Conservation (phyloP, 2,888 invertebrate species). For the Pseudococcus jackbeardsleyi region DNA sequence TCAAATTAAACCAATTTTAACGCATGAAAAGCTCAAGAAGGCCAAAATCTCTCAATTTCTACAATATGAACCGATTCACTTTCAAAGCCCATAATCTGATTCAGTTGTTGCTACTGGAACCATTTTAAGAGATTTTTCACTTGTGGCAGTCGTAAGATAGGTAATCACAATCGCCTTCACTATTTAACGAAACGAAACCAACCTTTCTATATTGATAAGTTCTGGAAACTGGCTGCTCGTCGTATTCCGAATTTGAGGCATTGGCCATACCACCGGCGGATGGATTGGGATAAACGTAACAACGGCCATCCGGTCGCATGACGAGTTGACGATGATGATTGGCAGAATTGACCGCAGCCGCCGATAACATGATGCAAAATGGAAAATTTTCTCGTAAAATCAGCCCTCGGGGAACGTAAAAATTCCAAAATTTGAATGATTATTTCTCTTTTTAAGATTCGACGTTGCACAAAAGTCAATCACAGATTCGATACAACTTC, state of each 20-base stretch:
- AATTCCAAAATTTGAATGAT: not conserved
- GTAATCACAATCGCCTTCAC: too few relatives aligned
- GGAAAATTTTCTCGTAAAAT: not conserved
- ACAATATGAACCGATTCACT: too few relatives aligned
- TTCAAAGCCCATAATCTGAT: too few relatives aligned
- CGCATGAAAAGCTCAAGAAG: too few relatives aligned
- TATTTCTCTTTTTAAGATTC: too few relatives aligned
- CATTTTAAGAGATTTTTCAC: too few relatives aligned
- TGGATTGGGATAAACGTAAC: constrained; percentile 51
- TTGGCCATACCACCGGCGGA: not conserved
- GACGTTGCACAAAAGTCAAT: not conserved
- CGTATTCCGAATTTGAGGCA: constrained; percentile 73
- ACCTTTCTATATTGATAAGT: constrained; percentile 71
- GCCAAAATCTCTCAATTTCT: too few relatives aligned
- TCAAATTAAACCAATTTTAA: too few relatives aligned
- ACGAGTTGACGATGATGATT: constrained; percentile 54
- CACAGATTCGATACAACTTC: not conserved
- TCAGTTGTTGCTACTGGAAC: too few relatives aligned
- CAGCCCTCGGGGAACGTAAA: not conserved
- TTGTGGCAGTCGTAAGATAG: too few relatives aligned
- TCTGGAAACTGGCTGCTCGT: constrained; percentile 70
- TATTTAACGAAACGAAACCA: constrained; percentile 65
- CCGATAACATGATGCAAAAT: not conserved
- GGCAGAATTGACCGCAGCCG: not conserved
- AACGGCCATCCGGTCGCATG: constrained; percentile 58